Base-by-base conservation (phyloP, 2,888 invertebrate species). In the Trissoscelio sp. region DNA sequence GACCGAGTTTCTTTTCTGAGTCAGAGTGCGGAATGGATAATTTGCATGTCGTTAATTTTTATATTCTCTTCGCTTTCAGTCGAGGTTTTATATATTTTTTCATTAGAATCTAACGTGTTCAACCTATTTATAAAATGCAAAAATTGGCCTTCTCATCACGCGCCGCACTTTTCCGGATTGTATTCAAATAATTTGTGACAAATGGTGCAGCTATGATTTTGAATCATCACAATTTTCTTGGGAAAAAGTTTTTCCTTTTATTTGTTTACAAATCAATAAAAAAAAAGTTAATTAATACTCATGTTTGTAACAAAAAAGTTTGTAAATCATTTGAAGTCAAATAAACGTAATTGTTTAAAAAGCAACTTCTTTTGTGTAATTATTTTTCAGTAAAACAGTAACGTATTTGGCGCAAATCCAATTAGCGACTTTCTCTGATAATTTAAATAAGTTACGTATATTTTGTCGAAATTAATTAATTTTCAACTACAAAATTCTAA, bases 11-110 rank as follows among this genome's bases (percentile, higher is more conserved):
- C 4, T 46, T 34, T 37, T 34, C 22, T 6, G 11, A 34, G 28
- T 12, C 16, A 42, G 46, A 62, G 48, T n/a, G n/a, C 20, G 20
- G 53, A 67, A 67, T 42, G 28, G 22, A 14, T 14, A 67, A 67
- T 53, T 67, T 53, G 66, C 66, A 42, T 51, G 28, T 24, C 24
- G 24, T 67, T 67, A 53, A 37, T 53, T 67, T 67, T 39, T 42
- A 42, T 67, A 28, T 37, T 66, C 31, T 34, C 11, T 28, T 28
- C 22, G 18, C 4, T 31, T 46, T 2, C 7, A 34, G 18, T 20
- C 18, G 46, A 2, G 11, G 1, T 5, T 4, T 24, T 11, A 22
- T 16, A n/a, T 60, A 18, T 46, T 62, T 44, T 46, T 46, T 7
- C 31, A 46, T 24, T 58, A 58, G 0, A 37, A 24, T 14, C 18